A percentile compares a stretch with the other conserved stretches of the same genome.
These are phyloP conservation scores for Chondrosia reniformis DNA, from an alignment of 37 sponge, comb jelly and placozoan genomes.

Conservation along the genomic window DNA sequence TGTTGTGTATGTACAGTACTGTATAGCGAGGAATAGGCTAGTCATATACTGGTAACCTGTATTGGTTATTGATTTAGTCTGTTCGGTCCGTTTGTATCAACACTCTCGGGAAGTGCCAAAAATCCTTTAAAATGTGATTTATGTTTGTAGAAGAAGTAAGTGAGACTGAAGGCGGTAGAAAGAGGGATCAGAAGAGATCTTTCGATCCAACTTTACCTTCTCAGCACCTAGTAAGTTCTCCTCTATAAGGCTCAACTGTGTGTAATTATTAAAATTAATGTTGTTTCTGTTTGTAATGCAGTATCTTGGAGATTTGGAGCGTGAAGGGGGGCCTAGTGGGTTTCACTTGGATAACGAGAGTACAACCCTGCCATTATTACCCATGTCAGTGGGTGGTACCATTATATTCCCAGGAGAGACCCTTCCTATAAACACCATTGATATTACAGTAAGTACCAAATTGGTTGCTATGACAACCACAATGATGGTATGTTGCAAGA, in stretches of 20 bases:
- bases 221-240: conserved; percentile 49
- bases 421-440: conserved; percentile 70
- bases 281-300: background rate
- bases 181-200: background rate
- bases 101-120: no score
- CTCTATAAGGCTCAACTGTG: background rate
- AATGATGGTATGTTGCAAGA: background rate
- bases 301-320: conserved; percentile 76
- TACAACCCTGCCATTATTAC: conserved; percentile 60
- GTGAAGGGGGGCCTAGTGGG: conserved; percentile 22
- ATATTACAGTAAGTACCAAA: conserved; percentile 59
- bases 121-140: no score
- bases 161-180: background rate
- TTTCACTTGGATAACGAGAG: conserved; percentile 45
- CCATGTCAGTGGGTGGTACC: conserved; percentile 29
- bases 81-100: no score
- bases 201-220: conserved; percentile 70
- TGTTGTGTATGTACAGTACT: no score
- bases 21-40: no score
- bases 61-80: no score
- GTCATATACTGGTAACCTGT: no score
- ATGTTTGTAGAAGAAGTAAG: background rate
- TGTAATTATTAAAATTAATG: background rate
- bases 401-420: conserved; percentile 85
- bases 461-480: background rate